Evolutionary conservation across 2,888 invertebrate species (phyloP), one percentile per base, ranked within the genome.

Genomic region (Steinernema carpocapsae): DNA sequence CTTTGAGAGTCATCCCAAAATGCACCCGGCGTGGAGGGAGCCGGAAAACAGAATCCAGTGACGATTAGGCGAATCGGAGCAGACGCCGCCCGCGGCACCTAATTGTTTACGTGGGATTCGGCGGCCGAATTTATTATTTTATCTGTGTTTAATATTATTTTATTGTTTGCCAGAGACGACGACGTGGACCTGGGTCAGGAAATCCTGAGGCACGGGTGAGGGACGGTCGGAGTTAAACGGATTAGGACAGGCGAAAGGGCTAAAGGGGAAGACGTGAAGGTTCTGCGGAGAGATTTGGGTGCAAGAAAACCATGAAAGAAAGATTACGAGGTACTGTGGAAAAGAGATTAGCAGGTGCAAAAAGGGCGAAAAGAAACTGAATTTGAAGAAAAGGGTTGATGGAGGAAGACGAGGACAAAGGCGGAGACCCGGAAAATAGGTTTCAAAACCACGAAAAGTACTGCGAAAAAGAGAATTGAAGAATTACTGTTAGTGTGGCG

Each of bases 1-100:
- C 2, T 19, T 4, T 19, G 48, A n/a, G 4, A 19, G n/a, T 19
- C 48, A 48, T 48, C 48, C n/a, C 17, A 2, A 48, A 48, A 48
- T 48, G 48, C 3, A 48, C 48, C 48, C 17, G 3, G 43, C 43
- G 43, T 12, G 14, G 43, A 48, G 48, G 6, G 48, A 19, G 3
- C 7, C 14, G 2, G 48, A 48, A 48, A 48, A 48, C n/a, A 48
- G n/a, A 19, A 48, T 48, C 48, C 48, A 14, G 17, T 4, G 7
- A 2, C 17, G 19, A 17, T 48, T 48, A 17, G 17, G 19, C 2
- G 48, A n/a, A 48, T 4, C 14, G 14, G 14, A 14, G 4, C 17
- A 48, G 48, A 48, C 17, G 19, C 48, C 48, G 48, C 48, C 48
- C 48, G 48, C 48, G 48, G 48, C 48, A 48, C 4, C 48, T 48